Conservation (phyloP, 2,113 vertebrate species). For the Elgaria multicarinata region DNA sequence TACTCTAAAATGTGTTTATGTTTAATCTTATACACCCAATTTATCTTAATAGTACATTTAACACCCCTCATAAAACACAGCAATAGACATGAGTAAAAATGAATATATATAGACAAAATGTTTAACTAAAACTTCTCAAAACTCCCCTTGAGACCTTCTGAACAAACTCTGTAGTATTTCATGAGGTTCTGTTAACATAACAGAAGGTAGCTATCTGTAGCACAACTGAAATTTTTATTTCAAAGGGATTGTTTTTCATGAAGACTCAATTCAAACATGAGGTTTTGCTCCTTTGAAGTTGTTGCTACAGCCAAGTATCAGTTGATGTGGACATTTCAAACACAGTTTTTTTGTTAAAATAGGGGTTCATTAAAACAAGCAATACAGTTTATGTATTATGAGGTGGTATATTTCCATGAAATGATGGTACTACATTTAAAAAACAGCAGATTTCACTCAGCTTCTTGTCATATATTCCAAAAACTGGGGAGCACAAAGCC, state of each 20-base stretch:
- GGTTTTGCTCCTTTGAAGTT: background rate
- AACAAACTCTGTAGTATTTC: background rate
- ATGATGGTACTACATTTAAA: background rate
- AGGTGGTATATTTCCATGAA: background rate
- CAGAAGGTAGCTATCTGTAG: background rate
- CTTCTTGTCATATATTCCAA: background rate
- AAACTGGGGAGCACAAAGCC: background rate
- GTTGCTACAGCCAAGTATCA: background rate
- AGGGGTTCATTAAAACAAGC: background rate
- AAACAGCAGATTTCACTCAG: background rate
- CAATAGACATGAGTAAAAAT: background rate
- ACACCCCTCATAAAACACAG: background rate
- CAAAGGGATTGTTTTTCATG: background rate
- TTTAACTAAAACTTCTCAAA: background rate
- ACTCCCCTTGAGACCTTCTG: background rate
- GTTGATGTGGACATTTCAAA: background rate
- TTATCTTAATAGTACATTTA: constrained; percentile 6
- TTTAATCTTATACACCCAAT: background rate
- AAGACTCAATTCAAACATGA: background rate
- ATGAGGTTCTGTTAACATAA: background rate
- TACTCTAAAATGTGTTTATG: constrained; percentile 15
- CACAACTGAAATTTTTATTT: background rate
- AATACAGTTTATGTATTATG: background rate
- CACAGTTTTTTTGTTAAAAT: background rate
- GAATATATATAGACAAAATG: background rate